phyloP scores from a whole-genome alignment of 2,888 invertebrate genomes.

The Patella caerulea region DNA sequence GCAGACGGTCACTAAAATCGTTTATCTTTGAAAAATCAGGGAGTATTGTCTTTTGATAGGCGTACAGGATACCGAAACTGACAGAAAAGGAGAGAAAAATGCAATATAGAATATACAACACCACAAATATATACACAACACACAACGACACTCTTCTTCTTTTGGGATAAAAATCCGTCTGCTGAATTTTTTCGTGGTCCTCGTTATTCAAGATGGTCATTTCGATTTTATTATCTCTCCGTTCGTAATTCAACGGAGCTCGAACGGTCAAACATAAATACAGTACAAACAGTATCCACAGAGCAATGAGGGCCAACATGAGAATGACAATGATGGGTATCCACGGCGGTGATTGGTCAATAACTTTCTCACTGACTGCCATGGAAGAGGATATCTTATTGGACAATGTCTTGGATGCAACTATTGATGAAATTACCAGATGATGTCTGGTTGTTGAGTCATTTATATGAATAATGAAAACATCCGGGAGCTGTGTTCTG shows the following conservation, averaged over 20 bases:
- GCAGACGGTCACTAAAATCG: constrained; percentile 54
- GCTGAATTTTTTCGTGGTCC: constrained; percentile 28
- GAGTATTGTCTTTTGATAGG: constrained; percentile 49
- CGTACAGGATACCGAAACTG: constrained; percentile 57
- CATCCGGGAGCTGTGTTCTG: constrained; percentile 48
- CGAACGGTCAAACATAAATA: constrained; percentile 37
- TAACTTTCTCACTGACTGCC: constrained; percentile 9
- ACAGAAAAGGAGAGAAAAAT: constrained; percentile 61
- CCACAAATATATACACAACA: constrained; percentile 46
- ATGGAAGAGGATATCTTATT: constrained; percentile 12
- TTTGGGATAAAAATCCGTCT: not conserved
- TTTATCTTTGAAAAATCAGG: constrained; percentile 46
- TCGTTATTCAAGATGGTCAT: constrained; percentile 46
- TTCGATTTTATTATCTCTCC: constrained; percentile 36
- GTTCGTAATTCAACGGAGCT: constrained; percentile 30
- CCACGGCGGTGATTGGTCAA: constrained; percentile 45
- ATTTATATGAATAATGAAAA: constrained; percentile 55
- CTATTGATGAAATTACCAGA: constrained; percentile 52
- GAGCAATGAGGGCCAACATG: constrained; percentile 32
- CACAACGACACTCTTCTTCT: constrained; percentile 38
- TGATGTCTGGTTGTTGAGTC: constrained; percentile 54
- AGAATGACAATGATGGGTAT: constrained; percentile 48
- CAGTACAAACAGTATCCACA: constrained; percentile 34
- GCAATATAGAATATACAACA: constrained; percentile 58
- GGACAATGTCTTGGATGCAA: constrained; percentile 47